Base-by-base conservation (phyloP, 2,113 vertebrate genomes). In the Octodon degus region DNA sequence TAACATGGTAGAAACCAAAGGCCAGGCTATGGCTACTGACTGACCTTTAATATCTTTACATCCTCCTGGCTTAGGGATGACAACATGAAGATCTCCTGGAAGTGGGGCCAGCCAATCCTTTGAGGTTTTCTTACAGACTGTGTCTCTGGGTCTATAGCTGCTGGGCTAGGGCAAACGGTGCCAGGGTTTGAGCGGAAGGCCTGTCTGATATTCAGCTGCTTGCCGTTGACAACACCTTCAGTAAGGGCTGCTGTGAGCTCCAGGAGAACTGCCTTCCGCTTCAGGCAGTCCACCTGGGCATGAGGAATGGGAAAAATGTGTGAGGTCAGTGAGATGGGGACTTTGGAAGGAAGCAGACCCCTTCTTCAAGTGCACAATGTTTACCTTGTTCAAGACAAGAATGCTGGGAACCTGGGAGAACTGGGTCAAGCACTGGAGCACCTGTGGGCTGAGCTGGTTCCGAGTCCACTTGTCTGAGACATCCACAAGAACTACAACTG, bases 51-150 rank as follows among this genome's bases (percentile, higher is more conserved):
- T 0, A 98, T 99, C 6, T 99, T 98, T 92, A 99, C 99, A 50
- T 99, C 99, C 84, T 99, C 99, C 16, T 94, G 97, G 83, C 58
- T 97, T 83, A 99, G 65, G 55, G 99, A 99, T 12, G 99, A 99
- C 82, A 99, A 97, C 99, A 99, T 99, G 98, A 99, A 99, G 95
- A 99, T 98, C 25, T 99, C 99, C 96, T 98, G 99, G 97, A 99
- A 99, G 97, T 97, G 97, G 0, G 99, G 98, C 99, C 99, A 99
- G 55, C 99, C 99, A 53, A 34, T 98, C 93, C 17, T 97, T 95
- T 93, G 98, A n/a, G 99, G 80, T 19, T 72, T 91, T 91, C 72
- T 93, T 17, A 97, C 89, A 93, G 96, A 93, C 30, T 0, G 24
- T 5, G 0, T 1, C 27, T 95, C 47, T 14, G 27, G 37, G 32